phyloP scores from a whole-genome alignment of 2,888 invertebrate genomes.

The Drosophila phalerata region DNA sequence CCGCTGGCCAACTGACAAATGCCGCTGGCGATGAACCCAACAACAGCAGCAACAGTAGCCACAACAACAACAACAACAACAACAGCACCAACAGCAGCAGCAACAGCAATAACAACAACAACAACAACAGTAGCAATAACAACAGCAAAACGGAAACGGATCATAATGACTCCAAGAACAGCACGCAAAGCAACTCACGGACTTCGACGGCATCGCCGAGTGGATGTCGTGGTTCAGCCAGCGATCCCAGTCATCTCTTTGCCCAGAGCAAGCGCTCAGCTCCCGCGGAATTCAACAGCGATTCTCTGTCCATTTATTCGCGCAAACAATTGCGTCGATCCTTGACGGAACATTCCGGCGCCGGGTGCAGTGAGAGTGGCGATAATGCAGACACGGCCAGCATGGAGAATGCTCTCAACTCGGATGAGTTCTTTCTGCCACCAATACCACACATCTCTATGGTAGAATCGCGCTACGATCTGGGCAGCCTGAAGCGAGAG shows the following conservation, averaged over 20 bases:
- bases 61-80: conserved; percentile 43
- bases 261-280: conserved; percentile 72
- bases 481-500: conserved; percentile 84
- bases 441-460: conserved; percentile 85
- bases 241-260: conserved; percentile 49
- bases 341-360: conserved; percentile 62
- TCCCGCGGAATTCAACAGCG: conserved; percentile 80
- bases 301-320: conserved; percentile 84
- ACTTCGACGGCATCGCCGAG: conserved; percentile 71
- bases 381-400: conserved; percentile 76
- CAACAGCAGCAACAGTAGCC: conserved; percentile 43
- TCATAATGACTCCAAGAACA: conserved; percentile 51
- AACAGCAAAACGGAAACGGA: conserved; percentile 55
- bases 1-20: conserved; percentile 66
- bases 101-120: conserved; percentile 31
- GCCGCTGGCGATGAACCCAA: conserved; percentile 52
- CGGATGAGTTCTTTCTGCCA: conserved; percentile 85
- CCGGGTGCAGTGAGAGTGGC: conserved; percentile 54
- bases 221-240: conserved; percentile 27
- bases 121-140: conserved; percentile 28
- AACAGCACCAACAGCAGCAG: conserved; percentile 43
- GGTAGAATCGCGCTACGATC: conserved; percentile 84
- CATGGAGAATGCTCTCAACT: conserved; percentile 82
- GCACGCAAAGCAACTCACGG: conserved; percentile 58
- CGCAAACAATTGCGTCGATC: conserved; percentile 83